Base-by-base conservation (phyloP, 2,113 vertebrate genomes). In the Catharus bicknelli region DNA sequence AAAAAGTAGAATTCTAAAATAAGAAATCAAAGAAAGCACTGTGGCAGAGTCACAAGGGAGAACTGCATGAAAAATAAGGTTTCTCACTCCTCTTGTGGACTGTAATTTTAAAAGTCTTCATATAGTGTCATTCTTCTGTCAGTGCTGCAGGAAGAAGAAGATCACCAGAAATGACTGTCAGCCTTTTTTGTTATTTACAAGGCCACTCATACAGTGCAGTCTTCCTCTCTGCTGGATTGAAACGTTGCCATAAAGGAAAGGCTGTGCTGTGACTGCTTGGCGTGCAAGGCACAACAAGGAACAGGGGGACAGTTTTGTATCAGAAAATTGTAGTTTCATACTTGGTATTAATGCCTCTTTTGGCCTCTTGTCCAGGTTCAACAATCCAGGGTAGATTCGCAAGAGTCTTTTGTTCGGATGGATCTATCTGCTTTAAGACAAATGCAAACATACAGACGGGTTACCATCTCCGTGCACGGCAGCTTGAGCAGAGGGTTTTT, bases 291-390 rank as follows among this genome's bases (percentile, higher is more conserved):
- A 98, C 99, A 99, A 98, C 99, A 98, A 98, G 98, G 98, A 98
- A 97, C 96, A 96, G 98, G 96, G 95, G 97, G 97, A 98, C 97
- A 98, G 98, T 97, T 98, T 96, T 97, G 97, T 98, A 98, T 99
- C 99, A 99, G 98, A 99, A 99, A 99, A 99, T 99, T 97, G 99
- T 99, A 98, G 99, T 99, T 98, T 99, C 99, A 98, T 99, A 99
- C 99, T 99, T 99, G 98, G 99, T 99, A 99, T 99, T 99, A 98
- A 99, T 99, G 97, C 99, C 99, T 98, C 99, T 98, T 98, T 99
- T 99, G 96, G 99, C 98, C 97, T 99, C 99, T 97, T 99, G 99
- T 97, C 98, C 99, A 54, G 99, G 99, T 98, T 99, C 99, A 98
- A 99, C 99, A 97, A 99, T 99, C 99, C 99, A 99, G 25, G 99